These are phyloP conservation scores for Danionella dracula DNA, from an alignment of 2,797 vertebrate genomes.

Conservation along the genomic window DNA sequence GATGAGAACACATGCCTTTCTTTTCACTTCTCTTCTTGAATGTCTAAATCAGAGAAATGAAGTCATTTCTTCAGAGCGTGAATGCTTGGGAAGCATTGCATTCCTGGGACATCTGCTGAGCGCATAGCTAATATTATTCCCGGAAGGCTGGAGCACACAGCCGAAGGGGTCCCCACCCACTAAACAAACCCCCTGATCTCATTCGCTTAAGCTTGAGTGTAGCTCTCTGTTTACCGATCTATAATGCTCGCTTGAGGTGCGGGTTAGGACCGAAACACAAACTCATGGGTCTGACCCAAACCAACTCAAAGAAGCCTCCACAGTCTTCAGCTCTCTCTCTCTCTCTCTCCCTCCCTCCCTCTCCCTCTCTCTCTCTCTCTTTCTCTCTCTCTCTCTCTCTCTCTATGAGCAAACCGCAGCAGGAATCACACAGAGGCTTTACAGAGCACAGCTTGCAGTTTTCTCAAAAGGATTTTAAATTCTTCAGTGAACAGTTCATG, in stretches of 20 bases:
- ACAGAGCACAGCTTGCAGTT: too few species aligned
- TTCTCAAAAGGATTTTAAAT: too few species aligned
- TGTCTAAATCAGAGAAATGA: too few species aligned
- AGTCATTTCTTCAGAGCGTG: too few species aligned
- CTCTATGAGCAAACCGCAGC: not conserved
- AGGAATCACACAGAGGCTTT: not conserved
- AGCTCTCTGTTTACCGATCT: constrained; percentile 1
- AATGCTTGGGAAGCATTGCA: constrained; percentile 37
- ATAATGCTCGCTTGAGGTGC: not conserved
- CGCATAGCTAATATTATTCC: constrained; percentile 6
- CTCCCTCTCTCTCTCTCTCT: too few species aligned
- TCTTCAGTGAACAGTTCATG: too few species aligned
- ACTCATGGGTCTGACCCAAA: not conserved
- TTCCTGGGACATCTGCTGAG: constrained; percentile 40
- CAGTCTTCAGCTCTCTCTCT: too few species aligned
- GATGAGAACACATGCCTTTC: not conserved
- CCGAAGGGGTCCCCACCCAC: constrained; percentile 9
- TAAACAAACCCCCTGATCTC: not conserved
- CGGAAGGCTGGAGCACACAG: constrained; percentile 2
- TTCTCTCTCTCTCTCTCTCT: too few species aligned
- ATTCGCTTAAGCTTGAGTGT: not conserved
- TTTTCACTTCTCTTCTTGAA: not conserved
- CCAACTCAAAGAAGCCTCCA: not conserved
- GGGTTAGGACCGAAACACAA: not conserved
- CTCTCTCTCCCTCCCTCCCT: too few species aligned